Percentiles rank a stretch among this genome's conserved stretches.
Conservation (phyloP, 2,888 invertebrate species). For the Protodeltote pygarga region DNA sequence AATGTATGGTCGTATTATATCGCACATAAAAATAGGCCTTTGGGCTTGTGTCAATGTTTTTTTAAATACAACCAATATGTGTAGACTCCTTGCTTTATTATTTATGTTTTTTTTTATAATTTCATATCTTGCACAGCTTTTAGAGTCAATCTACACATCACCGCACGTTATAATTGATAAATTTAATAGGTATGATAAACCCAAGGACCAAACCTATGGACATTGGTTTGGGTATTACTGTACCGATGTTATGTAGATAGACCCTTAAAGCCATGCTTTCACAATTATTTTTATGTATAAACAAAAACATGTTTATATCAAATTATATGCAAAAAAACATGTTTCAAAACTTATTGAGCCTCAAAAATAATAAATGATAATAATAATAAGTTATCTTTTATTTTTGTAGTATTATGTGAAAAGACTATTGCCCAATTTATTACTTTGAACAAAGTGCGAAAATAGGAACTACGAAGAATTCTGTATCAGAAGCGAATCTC, state of each 20-base stretch:
- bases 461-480: slow-evolving; percentile 65
- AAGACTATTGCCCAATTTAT: slow-evolving; percentile 42
- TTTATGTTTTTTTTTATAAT: background rate
- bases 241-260: background rate
- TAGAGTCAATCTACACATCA: slow-evolving; percentile 5
- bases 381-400: slow-evolving; percentile 23
- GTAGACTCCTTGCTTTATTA: slow-evolving; percentile 25
- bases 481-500: slow-evolving; percentile 28
- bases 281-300: slow-evolving; percentile 7
- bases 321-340: slow-evolving; percentile 15
- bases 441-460: slow-evolving; percentile 49
- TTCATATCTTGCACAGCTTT: background rate
- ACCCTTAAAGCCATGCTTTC: background rate
- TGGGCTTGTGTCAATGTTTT: slow-evolving; percentile 16
- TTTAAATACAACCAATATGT: slow-evolving; percentile 14
- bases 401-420: slow-evolving; percentile 45
- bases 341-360: slow-evolving; percentile 11
- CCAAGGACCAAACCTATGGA: no score
- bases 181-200: no score
- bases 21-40: slow-evolving; percentile 65
- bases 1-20: slow-evolving; percentile 44
- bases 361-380: slow-evolving; percentile 14
- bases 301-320: slow-evolving; percentile 1
- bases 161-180: background rate
- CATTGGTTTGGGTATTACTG: no score